These are phyloP conservation scores for Ciconia maguari DNA, from an alignment of 2,113 vertebrate species.

Conservation along the genomic window DNA sequence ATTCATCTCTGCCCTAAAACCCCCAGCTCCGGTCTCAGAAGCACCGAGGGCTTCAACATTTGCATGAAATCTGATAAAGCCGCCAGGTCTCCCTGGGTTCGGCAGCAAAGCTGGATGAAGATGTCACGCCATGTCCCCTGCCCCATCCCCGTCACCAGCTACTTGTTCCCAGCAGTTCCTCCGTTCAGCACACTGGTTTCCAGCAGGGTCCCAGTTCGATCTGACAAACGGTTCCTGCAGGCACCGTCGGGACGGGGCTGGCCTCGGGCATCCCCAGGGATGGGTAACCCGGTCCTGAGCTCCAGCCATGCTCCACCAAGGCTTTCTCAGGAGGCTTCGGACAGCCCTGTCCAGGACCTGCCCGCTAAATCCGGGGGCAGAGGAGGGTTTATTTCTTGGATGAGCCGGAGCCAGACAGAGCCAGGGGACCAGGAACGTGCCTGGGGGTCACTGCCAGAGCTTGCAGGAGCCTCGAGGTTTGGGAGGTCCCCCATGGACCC, in stretches of 20 bases:
- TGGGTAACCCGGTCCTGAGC: not conserved
- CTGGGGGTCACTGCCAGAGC: not conserved
- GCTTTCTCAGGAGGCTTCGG: not conserved
- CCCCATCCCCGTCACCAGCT: too few relatives aligned
- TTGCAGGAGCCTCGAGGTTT: not conserved
- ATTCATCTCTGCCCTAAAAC: not conserved
- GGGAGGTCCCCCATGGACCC: not conserved
- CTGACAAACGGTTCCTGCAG: not conserved
- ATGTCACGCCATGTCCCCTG: accelerated
- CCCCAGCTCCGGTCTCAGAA: not conserved
- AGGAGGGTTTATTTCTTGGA: accelerated
- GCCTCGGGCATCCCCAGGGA: too few relatives aligned
- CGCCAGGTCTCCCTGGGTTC: accelerated
- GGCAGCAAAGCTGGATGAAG: not conserved
- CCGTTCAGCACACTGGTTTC: not conserved
- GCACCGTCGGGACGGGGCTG: not conserved
- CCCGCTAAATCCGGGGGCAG: not conserved
- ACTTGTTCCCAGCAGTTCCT: not conserved
- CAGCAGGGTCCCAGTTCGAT: not conserved
- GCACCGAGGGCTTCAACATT: not conserved
- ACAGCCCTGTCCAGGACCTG: too few relatives aligned
- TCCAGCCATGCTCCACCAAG: not conserved
- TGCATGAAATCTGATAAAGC: not conserved
- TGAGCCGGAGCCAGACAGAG: not conserved
- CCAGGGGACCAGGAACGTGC: accelerated